phyloP scores from a whole-genome alignment of 2,888 invertebrate species.

The Caenorhabditis sp. region DNA sequence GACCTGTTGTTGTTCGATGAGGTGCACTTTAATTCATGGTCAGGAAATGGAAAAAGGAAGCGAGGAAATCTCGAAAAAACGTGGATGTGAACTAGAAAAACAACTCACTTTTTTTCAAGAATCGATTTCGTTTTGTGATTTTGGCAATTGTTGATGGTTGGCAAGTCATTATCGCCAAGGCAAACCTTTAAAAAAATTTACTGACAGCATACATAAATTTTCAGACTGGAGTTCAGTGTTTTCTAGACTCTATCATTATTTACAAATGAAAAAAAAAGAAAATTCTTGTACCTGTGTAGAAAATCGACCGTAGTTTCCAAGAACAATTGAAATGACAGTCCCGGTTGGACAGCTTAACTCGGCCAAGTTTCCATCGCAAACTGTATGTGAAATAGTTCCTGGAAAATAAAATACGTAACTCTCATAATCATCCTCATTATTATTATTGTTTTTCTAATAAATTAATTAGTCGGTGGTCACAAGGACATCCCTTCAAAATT shows the following conservation, averaged over 20 bases:
- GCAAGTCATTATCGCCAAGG: constrained; percentile 18
- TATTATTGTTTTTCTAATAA: not conserved
- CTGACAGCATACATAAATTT: not conserved
- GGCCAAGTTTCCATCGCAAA: constrained; percentile 48
- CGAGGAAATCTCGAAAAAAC: not conserved
- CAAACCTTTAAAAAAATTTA: constrained; percentile 21
- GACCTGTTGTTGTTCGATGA: constrained; percentile 1
- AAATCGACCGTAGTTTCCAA: constrained; percentile 54
- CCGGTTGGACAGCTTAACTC: constrained; percentile 47
- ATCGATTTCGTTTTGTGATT: constrained; percentile 42
- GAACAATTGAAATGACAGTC: constrained; percentile 40
- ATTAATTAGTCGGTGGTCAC: not conserved
- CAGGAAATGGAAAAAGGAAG: not conserved
- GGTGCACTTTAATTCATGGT: constrained; percentile 1
- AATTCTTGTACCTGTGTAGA: constrained; percentile 36
- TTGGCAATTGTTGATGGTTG: constrained; percentile 31
- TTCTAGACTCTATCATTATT: no score
- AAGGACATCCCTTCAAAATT: constrained; percentile 1
- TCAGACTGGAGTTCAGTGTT: not conserved
- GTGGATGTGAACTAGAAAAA: no score
- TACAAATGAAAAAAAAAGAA: no score
- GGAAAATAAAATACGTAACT: constrained; percentile 26
- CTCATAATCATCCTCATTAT: not conserved
- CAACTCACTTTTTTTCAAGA: constrained; percentile 46
- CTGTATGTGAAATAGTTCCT: constrained; percentile 36